Evolutionary conservation across 2,113 vertebrate genomes (phyloP).

Genomic region (Polypterus senegalus): DNA sequence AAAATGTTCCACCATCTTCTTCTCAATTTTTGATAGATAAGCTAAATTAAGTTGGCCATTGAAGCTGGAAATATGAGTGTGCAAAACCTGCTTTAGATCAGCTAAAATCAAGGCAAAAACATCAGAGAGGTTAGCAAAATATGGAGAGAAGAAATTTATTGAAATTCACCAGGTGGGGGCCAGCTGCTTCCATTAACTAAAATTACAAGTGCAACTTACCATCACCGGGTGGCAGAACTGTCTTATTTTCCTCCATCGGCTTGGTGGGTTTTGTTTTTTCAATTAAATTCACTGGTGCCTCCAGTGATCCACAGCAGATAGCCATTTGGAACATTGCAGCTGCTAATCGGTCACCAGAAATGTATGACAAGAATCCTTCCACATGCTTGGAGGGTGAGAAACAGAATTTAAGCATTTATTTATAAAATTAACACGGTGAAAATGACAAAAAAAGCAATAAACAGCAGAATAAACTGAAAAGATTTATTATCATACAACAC

Average conservation of each 20-base stretch:
- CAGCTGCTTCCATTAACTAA: neutral
- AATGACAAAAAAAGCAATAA: too few species aligned
- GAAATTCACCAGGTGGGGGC: too few species aligned
- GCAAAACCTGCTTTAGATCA: conserved; percentile 40
- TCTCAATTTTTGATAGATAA: conserved; percentile 40
- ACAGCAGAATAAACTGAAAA: too few species aligned
- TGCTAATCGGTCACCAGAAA: conserved; percentile 39
- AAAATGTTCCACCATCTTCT: conserved; percentile 44
- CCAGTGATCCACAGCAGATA: conserved; percentile 53
- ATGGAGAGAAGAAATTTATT: too few species aligned
- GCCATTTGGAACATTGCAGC: conserved; percentile 51
- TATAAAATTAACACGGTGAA: neutral
- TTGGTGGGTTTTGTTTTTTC: conserved; percentile 37
- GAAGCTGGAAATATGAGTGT: conserved; percentile 31
- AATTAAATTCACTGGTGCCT: conserved; percentile 40
- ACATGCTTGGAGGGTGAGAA: conserved; percentile 27
- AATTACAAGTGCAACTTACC: conserved; percentile 25
- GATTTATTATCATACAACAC: too few species aligned
- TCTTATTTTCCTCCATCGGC: conserved; percentile 7
- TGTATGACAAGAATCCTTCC: conserved; percentile 39
- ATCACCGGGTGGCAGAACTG: conserved; percentile 34
- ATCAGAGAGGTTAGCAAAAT: too few species aligned
- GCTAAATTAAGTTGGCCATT: conserved; percentile 30
- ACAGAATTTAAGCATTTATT: too few species aligned
- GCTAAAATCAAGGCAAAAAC: conserved; percentile 26